A percentile compares a stretch with the other conserved stretches of the same genome.
phyloP scores from a whole-genome alignment of 2,113 vertebrate genomes.

The Platycercus adscitus region DNA sequence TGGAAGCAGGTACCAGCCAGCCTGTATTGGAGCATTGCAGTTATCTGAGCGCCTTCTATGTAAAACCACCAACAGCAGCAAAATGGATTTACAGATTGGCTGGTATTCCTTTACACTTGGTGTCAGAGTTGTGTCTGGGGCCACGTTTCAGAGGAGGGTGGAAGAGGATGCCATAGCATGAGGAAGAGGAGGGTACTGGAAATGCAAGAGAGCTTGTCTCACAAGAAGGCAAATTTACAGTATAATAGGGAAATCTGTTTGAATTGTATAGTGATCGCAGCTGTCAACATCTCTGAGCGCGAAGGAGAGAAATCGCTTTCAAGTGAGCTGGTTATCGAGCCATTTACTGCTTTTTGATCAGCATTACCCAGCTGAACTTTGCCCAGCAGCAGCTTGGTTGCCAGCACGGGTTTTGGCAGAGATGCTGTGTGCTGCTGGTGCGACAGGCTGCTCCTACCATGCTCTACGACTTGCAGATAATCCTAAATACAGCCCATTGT shows the following conservation, averaged over 20 bases:
- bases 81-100: no score
- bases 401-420: accelerated
- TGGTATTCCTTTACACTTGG: not conserved
- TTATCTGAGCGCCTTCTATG: not conserved
- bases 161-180: not conserved
- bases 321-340: not conserved
- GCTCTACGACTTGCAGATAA: accelerated
- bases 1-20: not conserved
- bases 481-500: accelerated
- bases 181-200: not conserved
- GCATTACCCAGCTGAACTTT: not conserved
- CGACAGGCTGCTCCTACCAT: accelerated
- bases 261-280: not conserved
- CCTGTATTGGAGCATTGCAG: not conserved
- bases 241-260: not conserved
- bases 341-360: not conserved
- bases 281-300: not conserved
- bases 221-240: not conserved
- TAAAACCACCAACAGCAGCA: not conserved
- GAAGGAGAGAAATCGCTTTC: not conserved
- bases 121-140: not conserved
- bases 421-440: not conserved
- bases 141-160: not conserved
- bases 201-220: not conserved
- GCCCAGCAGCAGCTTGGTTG: not conserved